Conservation (phyloP, 2,797 vertebrate species). For the Hafferia zeledoni region DNA sequence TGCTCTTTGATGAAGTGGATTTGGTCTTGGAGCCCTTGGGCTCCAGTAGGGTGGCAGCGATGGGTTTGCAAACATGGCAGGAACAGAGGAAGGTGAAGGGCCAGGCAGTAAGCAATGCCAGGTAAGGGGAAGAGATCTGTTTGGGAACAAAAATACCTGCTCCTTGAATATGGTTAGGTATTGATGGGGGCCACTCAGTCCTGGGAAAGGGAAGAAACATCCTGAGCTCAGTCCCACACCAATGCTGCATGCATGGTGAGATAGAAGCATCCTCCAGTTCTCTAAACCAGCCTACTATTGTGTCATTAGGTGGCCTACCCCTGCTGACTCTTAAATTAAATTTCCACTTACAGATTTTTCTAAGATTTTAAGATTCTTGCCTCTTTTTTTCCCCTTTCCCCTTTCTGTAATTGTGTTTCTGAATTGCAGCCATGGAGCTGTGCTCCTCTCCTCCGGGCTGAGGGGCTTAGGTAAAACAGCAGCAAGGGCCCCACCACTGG, state of each 20-base stretch:
- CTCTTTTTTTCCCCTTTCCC: too few species aligned
- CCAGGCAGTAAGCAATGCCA: neutral
- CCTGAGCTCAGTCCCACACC: neutral
- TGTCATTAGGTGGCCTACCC: neutral
- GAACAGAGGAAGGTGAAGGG: rapidly evolving
- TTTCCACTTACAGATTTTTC: neutral
- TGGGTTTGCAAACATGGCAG: neutral
- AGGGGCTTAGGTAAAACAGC: conserved; percentile 6
- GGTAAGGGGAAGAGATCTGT: rapidly evolving
- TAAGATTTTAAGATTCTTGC: neutral
- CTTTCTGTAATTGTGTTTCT: neutral
- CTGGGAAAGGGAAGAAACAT: neutral
- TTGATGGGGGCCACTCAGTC: rapidly evolving
- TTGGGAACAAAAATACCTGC: neutral
- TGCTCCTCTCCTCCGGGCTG: neutral
- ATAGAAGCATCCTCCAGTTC: neutral
- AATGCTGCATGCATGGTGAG: rapidly evolving
- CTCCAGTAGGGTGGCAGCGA: rapidly evolving
- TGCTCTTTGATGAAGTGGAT: neutral
- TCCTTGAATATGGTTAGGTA: rapidly evolving
- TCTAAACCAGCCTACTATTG: neutral
- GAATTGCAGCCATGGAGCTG: neutral
- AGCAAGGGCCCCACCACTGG: rapidly evolving
- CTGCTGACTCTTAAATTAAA: neutral
- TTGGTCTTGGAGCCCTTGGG: rapidly evolving